Evolutionary conservation across 2,888 invertebrate species (phyloP).

Genomic region (Noctua fimbriata): DNA sequence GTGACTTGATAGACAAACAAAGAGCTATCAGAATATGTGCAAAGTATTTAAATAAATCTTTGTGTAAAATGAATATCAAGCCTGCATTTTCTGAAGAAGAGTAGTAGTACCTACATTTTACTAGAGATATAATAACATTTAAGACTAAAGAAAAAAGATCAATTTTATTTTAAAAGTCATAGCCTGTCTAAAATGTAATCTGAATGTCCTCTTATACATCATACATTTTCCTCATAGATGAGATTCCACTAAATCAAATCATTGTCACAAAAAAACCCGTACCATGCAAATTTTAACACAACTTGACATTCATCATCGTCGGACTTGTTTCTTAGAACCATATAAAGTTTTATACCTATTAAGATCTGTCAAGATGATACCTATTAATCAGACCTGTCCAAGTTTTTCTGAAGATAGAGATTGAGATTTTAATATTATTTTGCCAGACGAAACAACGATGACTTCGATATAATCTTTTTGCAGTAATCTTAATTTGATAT

Average conservation of each 20-base stretch:
- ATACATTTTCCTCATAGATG: slow-evolving; percentile 16
- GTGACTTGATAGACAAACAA: slow-evolving; percentile 31
- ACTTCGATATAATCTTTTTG: slow-evolving; percentile 10
- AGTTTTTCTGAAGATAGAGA: slow-evolving; percentile 7
- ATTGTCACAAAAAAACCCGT: slow-evolving; percentile 22
- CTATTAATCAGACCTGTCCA: slow-evolving; percentile 15
- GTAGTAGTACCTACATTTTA: too few relatives aligned
- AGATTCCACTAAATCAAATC: slow-evolving; percentile 4
- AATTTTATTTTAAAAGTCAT: background rate
- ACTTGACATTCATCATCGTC: slow-evolving; percentile 23
- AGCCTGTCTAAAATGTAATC: background rate
- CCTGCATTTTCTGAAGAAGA: background rate
- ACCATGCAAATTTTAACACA: background rate
- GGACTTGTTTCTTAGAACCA: slow-evolving; percentile 27
- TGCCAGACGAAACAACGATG: background rate
- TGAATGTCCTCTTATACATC: background rate
- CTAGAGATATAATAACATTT: background rate
- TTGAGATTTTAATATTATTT: slow-evolving; percentile 2
- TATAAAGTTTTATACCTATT: background rate
- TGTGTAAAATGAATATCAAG: background rate
- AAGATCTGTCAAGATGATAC: slow-evolving; percentile 3
- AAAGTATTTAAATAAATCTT: slow-evolving; percentile 21
- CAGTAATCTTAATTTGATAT: background rate
- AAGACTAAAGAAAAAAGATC: background rate
- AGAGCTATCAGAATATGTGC: slow-evolving; percentile 10